Conservation (phyloP, 2,888 invertebrate species). For the Amiota mariae region DNA sequence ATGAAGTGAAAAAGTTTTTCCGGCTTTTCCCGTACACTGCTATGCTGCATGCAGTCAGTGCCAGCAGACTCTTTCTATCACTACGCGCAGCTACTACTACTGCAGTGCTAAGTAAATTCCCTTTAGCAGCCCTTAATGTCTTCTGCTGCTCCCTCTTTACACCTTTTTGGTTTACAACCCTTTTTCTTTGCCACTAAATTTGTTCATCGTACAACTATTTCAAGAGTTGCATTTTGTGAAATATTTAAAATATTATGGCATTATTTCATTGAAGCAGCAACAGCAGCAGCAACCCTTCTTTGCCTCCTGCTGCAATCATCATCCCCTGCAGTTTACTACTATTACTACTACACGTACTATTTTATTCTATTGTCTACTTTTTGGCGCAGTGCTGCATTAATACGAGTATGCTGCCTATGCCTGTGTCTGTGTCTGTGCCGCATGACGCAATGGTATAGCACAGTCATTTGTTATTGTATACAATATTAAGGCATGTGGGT, state of each 20-base stretch:
- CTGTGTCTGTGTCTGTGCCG: slow-evolving; percentile 9
- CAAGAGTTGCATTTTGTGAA: slow-evolving; percentile 24
- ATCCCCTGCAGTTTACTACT: no score
- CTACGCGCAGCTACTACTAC: background rate
- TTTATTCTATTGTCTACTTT: slow-evolving; percentile 20
- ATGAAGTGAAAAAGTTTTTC: slow-evolving; percentile 23
- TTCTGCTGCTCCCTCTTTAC: no score
- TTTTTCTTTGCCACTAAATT: background rate
- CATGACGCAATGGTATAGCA: slow-evolving; percentile 23
- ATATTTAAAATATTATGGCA: slow-evolving; percentile 22
- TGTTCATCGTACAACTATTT: no score
- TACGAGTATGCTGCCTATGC: background rate
- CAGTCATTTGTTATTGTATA: background rate
- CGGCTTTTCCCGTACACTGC: slow-evolving; percentile 25
- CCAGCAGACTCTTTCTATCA: background rate
- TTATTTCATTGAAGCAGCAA: background rate
- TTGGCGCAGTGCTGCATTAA: slow-evolving; percentile 27
- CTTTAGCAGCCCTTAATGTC: background rate
- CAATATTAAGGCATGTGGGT: background rate
- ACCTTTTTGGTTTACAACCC: background rate
- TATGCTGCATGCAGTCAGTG: slow-evolving; percentile 2
- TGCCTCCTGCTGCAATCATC: no score
- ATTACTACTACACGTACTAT: no score
- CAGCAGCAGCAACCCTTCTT: no score
- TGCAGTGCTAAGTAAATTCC: slow-evolving; percentile 2